phyloP scores from a whole-genome alignment of 2,113 vertebrate genomes.

The Leptodactylus fuscus region DNA sequence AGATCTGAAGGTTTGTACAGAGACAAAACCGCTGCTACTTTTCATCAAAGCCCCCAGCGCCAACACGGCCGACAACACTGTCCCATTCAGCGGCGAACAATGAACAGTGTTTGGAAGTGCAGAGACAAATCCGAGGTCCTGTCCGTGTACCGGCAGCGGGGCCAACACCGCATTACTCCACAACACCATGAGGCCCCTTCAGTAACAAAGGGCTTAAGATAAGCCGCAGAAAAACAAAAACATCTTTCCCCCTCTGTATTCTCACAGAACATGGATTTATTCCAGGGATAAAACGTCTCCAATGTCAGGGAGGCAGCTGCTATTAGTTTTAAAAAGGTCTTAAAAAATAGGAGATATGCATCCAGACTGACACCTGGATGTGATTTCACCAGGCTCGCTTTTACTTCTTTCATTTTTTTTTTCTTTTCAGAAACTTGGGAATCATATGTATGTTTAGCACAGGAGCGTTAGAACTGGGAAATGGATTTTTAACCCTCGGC shows the following conservation, averaged over 20 bases:
- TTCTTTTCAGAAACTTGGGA: background rate
- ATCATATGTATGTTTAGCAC: conserved; percentile 37
- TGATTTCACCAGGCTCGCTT: conserved; percentile 37
- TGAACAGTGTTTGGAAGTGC: conserved; percentile 13
- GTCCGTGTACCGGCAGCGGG: background rate
- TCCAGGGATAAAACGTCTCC: conserved; percentile 49
- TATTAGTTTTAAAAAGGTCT: conserved; percentile 56
- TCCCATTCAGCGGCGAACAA: conserved; percentile 10
- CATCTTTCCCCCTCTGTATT: conserved; percentile 45
- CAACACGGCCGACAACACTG: background rate
- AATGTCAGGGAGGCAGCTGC: conserved; percentile 51
- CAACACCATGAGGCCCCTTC: conserved; percentile 38
- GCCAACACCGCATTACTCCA: conserved; percentile 30
- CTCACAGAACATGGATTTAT: conserved; percentile 43
- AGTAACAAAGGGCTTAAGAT: conserved; percentile 52
- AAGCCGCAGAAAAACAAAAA: conserved; percentile 56
- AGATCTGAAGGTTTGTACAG: background rate
- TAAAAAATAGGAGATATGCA: conserved; percentile 35
- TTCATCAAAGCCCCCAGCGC: background rate
- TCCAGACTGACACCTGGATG: conserved; percentile 53
- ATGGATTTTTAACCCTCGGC: background rate
- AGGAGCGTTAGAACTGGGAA: conserved; percentile 7
- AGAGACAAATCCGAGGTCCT: conserved; percentile 19
- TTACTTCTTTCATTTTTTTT: background rate
- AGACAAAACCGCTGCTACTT: background rate